Evolutionary conservation across 2,797 vertebrate genomes (phyloP), one percentile per base, ranked within the genome.

Genomic region (Tenualosa thibaudeaui): DNA sequence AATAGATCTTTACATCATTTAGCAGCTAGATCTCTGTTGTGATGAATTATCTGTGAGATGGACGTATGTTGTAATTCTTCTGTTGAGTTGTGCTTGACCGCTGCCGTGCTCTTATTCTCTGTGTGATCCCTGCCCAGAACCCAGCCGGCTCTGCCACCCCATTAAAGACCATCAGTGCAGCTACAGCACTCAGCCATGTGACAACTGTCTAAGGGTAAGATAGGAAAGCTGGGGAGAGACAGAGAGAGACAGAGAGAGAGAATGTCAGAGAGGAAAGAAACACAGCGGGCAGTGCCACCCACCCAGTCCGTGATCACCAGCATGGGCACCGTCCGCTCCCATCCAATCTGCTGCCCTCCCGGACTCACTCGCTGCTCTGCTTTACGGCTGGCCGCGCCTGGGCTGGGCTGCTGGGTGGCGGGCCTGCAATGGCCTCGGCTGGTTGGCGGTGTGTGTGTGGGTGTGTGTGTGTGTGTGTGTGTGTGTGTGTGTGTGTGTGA

Each of bases 141-240:
- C 6, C 53, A 53, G 51, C 13, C 12, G 56, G 22, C 60, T 62
- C 60, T 62, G 60, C n/a, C 62, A n/a, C n/a, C 26, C 3, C 10
- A 37, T 71, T 37, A 24, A 26, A 31, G 31, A 13, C 7, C 58
- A 24, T 62, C 58, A 62, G 58, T 9, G 7, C 58, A 62, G 58
- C 19, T 12, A 0, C 17, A 22, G 54, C 54, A 2, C 3, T 56
- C 54, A 56, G 54, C 54, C 54, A 22, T 56, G 54, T 56, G 54
- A 56, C 54, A 19, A 56, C 54, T 56, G 51, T 13, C 82, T 89
- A 68, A 84, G 81, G 84, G 85, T 68, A 1, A 83, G 81, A 31
- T 31, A 31, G 31, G 31, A 31, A 31, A 31, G 31, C 31, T 31
- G 31, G 50, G 8, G 50, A 22, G 19, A 56, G 54, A 56, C 2